Evolutionary conservation across 1,140 invertebrate genomes (phyloP).

Genomic region (Tetragnatha versicolor): DNA sequence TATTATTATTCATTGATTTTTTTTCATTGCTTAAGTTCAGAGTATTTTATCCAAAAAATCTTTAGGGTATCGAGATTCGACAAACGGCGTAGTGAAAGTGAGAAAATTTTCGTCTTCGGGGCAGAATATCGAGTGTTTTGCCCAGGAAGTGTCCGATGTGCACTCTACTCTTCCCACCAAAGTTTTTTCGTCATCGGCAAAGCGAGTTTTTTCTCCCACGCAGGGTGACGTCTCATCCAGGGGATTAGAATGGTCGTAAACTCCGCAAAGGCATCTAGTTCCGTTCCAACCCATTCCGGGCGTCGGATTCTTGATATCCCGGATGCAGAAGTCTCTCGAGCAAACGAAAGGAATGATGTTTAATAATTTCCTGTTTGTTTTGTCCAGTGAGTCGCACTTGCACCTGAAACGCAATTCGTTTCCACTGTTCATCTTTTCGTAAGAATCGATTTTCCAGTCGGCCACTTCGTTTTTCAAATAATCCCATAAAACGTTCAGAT

Average conservation of each 20-base stretch:
- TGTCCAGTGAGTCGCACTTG: neutral
- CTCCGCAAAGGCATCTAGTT: neutral
- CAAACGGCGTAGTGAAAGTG: neutral
- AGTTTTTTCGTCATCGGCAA: neutral
- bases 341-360: neutral
- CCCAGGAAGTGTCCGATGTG: neutral
- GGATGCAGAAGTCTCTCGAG: constrained; percentile 1
- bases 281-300: neutral
- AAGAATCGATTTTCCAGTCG: neutral
- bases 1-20: neutral
- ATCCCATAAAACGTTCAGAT: neutral
- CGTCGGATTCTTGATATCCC: neutral
- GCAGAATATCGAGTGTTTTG: neutral
- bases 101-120: neutral
- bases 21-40: neutral
- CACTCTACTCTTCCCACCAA: neutral
- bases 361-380: neutral
- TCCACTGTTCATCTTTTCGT: neutral
- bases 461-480: neutral
- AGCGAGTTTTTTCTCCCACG: neutral
- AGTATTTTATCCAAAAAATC: neutral
- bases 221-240: neutral
- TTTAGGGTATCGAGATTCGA: neutral
- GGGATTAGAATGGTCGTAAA: neutral
- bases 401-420: neutral